Base-by-base conservation (phyloP, 1,140 invertebrate species). In the Zophobas morio region DNA sequence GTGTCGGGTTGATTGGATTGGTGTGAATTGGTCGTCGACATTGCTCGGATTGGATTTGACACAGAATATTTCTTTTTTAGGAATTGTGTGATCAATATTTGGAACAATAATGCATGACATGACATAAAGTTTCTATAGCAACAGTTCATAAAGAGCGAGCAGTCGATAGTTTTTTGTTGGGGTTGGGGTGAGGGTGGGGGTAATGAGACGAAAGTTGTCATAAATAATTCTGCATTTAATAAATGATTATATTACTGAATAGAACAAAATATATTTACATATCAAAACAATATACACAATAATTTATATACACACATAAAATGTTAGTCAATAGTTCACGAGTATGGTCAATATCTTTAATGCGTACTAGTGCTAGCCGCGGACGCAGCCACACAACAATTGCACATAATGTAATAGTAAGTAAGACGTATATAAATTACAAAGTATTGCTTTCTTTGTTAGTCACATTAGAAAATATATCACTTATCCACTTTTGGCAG, bases 401-500 rank as follows among this genome's bases (percentile, higher is more conserved):
- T 85, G 84, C 84, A 85, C 84, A 81, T 81, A 82, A 80, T 78
- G 74, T 75, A 70, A 80, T 79, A 81, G 80, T 83, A 83, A 84
- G 83, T 88, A 89, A 89, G 88, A 89, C 87, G 86, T 89, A 89
- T 60, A 60, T 87, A 88, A 89, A 88, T 89, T 90, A 90, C 88
- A 90, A 89, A 88, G 89, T 91, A 90, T 90, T 91, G 90, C 90
- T 91, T 90, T 87, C 86, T 88, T 89, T 90, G 79, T 84, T 86
- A 89, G 88, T 90, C 89, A 90, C 89, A 90, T 89, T 90, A 90
- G 86, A 88, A 89, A 90, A 90, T 90, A 90, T 90, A 91, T 90
- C 89, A 90, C 89, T 88, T 85, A 87, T 86, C 83, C 84, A 80
- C 77, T 82, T 83, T 85, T 81, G 84, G 85, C 83, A 84, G 80